These are phyloP conservation scores for Haemorhous mexicanus DNA, from an alignment of 2,113 vertebrate species.

Conservation along the genomic window DNA sequence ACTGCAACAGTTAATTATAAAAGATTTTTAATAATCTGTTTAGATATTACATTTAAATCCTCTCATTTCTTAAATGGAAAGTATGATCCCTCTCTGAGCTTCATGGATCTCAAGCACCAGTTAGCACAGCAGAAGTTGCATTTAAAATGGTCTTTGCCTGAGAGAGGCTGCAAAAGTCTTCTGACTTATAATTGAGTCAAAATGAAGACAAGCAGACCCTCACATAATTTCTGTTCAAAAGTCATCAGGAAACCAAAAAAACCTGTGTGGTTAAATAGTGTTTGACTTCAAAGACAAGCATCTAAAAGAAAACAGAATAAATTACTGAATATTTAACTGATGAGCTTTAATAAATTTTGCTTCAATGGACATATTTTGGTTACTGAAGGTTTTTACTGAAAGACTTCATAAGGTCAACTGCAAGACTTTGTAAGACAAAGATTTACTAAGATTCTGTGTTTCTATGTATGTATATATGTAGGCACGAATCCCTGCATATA, in stretches of 20 bases:
- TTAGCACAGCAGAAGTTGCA: background rate
- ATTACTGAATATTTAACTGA: background rate
- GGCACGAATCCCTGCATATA: background rate
- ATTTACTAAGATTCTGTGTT: background rate
- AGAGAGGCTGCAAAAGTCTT: background rate
- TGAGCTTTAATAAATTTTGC: background rate
- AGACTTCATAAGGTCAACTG: background rate
- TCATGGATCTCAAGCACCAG: background rate
- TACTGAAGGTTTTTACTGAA: background rate
- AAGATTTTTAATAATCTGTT: background rate
- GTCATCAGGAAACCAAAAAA: background rate
- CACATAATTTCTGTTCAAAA: background rate
- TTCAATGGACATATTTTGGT: background rate
- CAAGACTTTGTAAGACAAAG: background rate
- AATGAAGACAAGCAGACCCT: background rate
- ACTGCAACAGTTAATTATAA: background rate
- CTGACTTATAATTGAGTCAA: background rate
- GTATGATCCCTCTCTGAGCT: background rate
- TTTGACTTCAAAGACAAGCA: background rate
- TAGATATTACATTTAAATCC: background rate
- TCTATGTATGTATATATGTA: background rate
- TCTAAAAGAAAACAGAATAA: background rate
- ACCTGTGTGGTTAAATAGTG: background rate
- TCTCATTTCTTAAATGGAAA: background rate
- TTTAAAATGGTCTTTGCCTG: background rate